Conservation (phyloP, 92 coral and sea anemone species). For the Montipora capitata region DNA sequence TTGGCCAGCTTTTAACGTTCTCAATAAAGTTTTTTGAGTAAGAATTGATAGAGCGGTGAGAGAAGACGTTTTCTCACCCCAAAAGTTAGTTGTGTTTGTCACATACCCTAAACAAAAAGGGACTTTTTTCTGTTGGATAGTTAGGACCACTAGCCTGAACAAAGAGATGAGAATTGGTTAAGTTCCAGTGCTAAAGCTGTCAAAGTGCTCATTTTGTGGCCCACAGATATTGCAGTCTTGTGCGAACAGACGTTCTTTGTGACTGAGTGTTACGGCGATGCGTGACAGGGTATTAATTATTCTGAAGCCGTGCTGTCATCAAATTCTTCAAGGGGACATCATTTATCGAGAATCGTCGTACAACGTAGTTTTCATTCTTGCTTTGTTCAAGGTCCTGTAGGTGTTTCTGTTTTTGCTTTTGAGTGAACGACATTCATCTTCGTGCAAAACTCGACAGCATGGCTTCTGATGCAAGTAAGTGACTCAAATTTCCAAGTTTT, state of each 20-base stretch:
- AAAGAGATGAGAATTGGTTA: neutral
- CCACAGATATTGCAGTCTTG: constrained; percentile 12
- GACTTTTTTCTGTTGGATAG: neutral
- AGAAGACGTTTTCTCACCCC: no score
- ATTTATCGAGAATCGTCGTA: neutral
- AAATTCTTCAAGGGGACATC: neutral
- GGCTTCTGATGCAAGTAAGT: constrained; percentile 34
- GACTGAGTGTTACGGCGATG: neutral
- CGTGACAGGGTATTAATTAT: constrained; percentile 34
- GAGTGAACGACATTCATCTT: neutral
- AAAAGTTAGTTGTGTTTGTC: neutral
- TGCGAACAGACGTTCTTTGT: neutral
- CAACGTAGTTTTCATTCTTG: constrained; percentile 26
- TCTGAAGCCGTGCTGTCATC: constrained; percentile 22
- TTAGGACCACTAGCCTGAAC: neutral
- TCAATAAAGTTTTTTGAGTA: neutral
- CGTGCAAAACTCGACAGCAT: neutral
- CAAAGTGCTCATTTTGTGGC: neutral
- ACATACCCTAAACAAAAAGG: neutral
- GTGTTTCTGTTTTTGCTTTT: neutral
- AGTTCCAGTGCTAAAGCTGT: neutral
- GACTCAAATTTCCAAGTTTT: neutral
- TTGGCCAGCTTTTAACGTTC: neutral
- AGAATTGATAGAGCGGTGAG: neutral
- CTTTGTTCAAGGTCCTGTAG: neutral